Base-by-base conservation (phyloP, 1,140 invertebrate species). In the Brachionus calyciflorus region DNA sequence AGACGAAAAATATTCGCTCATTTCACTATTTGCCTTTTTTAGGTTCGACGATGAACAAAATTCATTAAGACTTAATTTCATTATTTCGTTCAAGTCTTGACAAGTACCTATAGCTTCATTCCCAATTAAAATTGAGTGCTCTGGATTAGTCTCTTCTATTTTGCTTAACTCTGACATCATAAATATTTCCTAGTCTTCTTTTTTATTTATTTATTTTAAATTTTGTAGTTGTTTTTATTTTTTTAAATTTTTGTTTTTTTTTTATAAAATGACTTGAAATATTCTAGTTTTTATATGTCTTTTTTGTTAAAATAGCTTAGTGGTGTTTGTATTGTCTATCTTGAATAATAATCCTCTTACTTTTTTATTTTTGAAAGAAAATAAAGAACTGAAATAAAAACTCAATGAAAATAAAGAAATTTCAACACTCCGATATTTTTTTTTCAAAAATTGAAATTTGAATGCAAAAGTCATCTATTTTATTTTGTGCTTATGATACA, bases 341-440 rank as follows among this genome's bases (percentile, higher is more conserved):
- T 63, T 44, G n/a, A n/a, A n/a, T 30, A 65, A 65, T 65, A 65
- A 65, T 65, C 40, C 60, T 21, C 60, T 60, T 33, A n/a, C 37
- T 57, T 60, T 60, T 60, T 33, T 33, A 33, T 33, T 30, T 60
- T 60, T 37, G 55, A 60, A 60, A 60, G 28, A 60, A 60, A 26
- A 37, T 33, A 26, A 57, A 60, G 28, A 28, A 37, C 33, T 5
- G 9, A 37, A 5, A 37, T 3, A 37, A 60, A 60, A 60, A 60
- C 55, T 60, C 55, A 60, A 60, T 60, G 17, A 30, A 60, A 60
- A 4, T 28, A 33, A 55, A 51, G 33, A 60, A 60, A 33, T 60
- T 60, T 60, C 30, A 33, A 60, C 55, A 60, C 55, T 60, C 55
- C 55, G 55, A 60, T 60, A 60, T 60, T 33, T 37, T 6, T 19